phyloP scores from a whole-genome alignment of 2,113 vertebrate species.

The Leptobrachium leishanense region DNA sequence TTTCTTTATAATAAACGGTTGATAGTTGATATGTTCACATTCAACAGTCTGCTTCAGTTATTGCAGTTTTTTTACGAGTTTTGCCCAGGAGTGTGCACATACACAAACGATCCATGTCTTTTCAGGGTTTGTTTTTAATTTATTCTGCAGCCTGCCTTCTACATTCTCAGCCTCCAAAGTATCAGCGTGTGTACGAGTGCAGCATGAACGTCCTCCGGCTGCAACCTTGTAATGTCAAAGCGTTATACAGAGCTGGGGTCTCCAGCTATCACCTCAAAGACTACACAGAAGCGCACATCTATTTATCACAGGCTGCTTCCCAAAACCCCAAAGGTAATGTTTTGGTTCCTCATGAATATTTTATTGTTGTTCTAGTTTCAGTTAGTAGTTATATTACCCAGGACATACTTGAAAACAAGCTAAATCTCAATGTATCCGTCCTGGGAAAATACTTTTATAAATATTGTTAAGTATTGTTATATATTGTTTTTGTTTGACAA shows the following conservation, averaged over 20 bases:
- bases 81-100: neutral
- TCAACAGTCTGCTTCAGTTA: too few species aligned
- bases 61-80: neutral
- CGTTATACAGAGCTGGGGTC: constrained; percentile 84
- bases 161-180: constrained; percentile 77
- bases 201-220: constrained; percentile 78
- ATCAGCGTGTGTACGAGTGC: constrained; percentile 81
- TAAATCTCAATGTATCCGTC: too few species aligned
- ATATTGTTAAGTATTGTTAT: too few species aligned
- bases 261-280: constrained; percentile 83
- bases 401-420: too few species aligned
- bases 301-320: constrained; percentile 73
- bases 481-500: too few species aligned
- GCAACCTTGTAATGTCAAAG: constrained; percentile 78
- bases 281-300: constrained; percentile 72
- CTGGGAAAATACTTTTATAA: too few species aligned
- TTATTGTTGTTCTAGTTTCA: too few species aligned
- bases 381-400: too few species aligned
- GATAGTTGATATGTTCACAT: too few species aligned
- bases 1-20: too few species aligned
- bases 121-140: neutral
- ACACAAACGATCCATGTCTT: neutral
- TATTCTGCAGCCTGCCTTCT: constrained; percentile 78
- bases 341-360: too few species aligned
- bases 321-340: constrained; percentile 77